phyloP scores from a whole-genome alignment of 2,888 invertebrate genomes.

The Ophion slaviceki region DNA sequence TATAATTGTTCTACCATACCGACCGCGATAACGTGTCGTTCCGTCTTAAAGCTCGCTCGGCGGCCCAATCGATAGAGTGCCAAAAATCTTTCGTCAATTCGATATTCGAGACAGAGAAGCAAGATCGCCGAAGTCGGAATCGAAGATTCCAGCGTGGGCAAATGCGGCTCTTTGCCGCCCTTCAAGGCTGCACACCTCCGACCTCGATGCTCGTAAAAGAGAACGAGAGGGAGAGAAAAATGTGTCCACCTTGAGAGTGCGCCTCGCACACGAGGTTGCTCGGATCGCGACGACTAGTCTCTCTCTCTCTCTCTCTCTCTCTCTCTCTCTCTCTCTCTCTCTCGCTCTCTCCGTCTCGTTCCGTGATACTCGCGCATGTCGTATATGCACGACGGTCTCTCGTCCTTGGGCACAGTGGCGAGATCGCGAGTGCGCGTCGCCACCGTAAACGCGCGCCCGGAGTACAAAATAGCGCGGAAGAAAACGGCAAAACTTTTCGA shows the following conservation, averaged over 20 bases:
- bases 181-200: slow-evolving; percentile 63
- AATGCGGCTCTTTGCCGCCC: slow-evolving; percentile 46
- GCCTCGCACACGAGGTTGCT: slow-evolving; percentile 39
- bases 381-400: background rate
- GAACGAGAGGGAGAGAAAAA: slow-evolving; percentile 27
- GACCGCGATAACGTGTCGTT: too few relatives aligned
- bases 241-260: slow-evolving; percentile 56
- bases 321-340: background rate
- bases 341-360: slow-evolving; percentile 9
- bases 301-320: slow-evolving; percentile 23
- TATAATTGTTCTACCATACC: too few relatives aligned
- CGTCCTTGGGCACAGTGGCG: slow-evolving; percentile 60
- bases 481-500: too few relatives aligned
- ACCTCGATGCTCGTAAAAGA: slow-evolving; percentile 56
- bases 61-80: too few relatives aligned
- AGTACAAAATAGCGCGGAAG: too few relatives aligned
- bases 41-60: too few relatives aligned
- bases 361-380: background rate
- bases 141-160: slow-evolving; percentile 48
- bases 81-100: background rate
- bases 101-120: background rate
- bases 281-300: slow-evolving; percentile 23
- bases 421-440: slow-evolving; percentile 43
- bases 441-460: too few relatives aligned
- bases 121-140: background rate